Evolutionary conservation across 2,797 vertebrate genomes (phyloP).

Genomic region (Poecilia gillii): DNA sequence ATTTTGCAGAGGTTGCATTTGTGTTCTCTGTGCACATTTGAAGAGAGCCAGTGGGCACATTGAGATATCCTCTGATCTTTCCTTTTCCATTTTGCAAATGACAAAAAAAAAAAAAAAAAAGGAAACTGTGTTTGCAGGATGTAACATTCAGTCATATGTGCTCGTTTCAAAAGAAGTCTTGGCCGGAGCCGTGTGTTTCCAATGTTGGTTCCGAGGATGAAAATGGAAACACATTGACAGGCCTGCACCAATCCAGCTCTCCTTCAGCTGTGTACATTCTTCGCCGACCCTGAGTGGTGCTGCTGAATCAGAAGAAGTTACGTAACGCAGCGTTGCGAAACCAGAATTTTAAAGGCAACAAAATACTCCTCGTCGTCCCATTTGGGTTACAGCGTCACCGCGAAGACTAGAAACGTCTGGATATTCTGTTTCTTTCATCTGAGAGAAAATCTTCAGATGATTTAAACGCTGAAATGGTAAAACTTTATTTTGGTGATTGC

Average conservation of each 20-base stretch:
- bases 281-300: constrained; percentile 56
- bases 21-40: constrained; percentile 32
- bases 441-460: constrained; percentile 20
- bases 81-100: constrained; percentile 60
- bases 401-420: constrained; percentile 4
- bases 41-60: constrained; percentile 42
- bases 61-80: constrained; percentile 39
- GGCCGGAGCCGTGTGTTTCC: constrained; percentile 69
- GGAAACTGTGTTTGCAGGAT: constrained; percentile 68
- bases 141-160: constrained; percentile 66
- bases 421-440: constrained; percentile 28
- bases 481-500: constrained; percentile 23
- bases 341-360: constrained; percentile 38
- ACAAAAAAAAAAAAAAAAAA: constrained; percentile 45
- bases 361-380: constrained; percentile 38
- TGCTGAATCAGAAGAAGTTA: constrained; percentile 72
- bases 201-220: constrained; percentile 71
- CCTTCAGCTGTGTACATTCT: constrained; percentile 75
- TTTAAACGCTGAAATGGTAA: constrained; percentile 11
- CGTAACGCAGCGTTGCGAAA: constrained; percentile 68
- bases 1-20: background rate
- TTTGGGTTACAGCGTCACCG: constrained; percentile 9
- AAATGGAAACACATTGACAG: constrained; percentile 79
- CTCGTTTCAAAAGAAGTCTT: constrained; percentile 75
- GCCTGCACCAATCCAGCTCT: constrained; percentile 64